Base-by-base conservation (phyloP, 2,797 vertebrate species). In the Adelosebastes latens region DNA sequence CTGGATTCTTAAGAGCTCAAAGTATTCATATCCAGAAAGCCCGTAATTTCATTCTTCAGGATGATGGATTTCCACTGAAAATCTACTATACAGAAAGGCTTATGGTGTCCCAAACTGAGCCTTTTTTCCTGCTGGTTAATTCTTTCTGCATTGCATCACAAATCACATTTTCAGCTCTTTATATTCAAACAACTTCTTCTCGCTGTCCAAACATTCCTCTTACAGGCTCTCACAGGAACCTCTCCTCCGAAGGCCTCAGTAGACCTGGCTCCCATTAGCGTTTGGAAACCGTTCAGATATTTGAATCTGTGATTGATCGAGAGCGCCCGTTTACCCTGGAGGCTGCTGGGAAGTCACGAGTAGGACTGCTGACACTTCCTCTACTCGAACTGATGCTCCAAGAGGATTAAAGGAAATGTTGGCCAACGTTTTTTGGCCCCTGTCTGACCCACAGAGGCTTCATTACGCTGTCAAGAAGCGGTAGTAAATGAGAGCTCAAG, bases 221-320 rank as follows among this genome's bases (percentile, higher is more conserved):
- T 6, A 29, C 53, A 67, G 79, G 56, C 39, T 82, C 5, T 49
- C 42, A 0, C 31, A 84, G 76, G 64, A 74, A 80, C 73, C 55
- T 72, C 31, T 53, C 39, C 55, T 66, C 75, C 14, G 1, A 67
- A 67, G 49, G n/a, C 63, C 32, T 64, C 62, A 2, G 64, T 27
- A 34, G 76, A 85, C 53, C 84, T 90, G 86, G 72, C 68, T 88
- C 74, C 66, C 64, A 86, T 91, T 87, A 90, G 58, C 36, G 6
- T 74, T 81, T 86, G 87, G 85, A 87, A 79, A 55, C 8, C 5
- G 1, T 49, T 88, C 82, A 81, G 36, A 81, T 89, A 75, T 82
- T 52, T 80, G 64, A 81, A 80, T 79, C 83, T 83, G 74, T 60
- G 80, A 90, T 81, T 75, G 79, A 89, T 90, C 3, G 20, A 83